These are phyloP conservation scores for Podiceps cristatus DNA, from an alignment of 2,113 vertebrate genomes.

Conservation along the genomic window DNA sequence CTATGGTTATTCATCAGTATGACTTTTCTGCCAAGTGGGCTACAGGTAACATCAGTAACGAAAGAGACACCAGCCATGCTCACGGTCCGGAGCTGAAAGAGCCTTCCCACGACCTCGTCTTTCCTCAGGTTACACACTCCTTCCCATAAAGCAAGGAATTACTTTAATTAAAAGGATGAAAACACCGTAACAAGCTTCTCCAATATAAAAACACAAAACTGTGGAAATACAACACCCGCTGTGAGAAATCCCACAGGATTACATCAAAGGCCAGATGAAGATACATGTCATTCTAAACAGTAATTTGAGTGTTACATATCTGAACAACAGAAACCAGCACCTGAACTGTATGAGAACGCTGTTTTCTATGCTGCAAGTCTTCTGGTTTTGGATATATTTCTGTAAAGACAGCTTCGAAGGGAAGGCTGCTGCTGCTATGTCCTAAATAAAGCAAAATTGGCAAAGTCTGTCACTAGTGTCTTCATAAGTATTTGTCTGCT, in stretches of 20 bases:
- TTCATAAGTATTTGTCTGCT: not conserved
- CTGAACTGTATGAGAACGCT: not conserved
- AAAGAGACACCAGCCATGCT: not conserved
- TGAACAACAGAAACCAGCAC: not conserved
- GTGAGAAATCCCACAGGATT: not conserved
- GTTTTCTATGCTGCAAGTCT: not conserved
- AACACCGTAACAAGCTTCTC: not conserved
- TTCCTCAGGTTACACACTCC: not conserved
- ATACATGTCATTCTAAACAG: not conserved
- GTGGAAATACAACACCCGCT: not conserved
- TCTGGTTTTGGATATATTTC: not conserved
- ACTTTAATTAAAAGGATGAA: not conserved
- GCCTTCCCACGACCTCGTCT: not conserved
- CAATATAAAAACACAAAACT: not conserved
- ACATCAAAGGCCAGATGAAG: conserved; percentile 13
- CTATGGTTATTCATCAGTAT: fast-evolving
- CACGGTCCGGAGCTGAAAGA: not conserved
- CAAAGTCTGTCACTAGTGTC: not conserved
- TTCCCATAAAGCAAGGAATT: not conserved
- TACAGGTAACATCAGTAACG: not conserved
- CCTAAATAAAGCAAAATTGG: not conserved
- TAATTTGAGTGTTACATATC: not conserved
- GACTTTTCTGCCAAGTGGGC: not conserved
- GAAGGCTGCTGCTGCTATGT: not conserved
- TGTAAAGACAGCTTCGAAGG: not conserved